Evolutionary conservation across 2,797 vertebrate species (phyloP).

Genomic region (Nannoperca australis): DNA sequence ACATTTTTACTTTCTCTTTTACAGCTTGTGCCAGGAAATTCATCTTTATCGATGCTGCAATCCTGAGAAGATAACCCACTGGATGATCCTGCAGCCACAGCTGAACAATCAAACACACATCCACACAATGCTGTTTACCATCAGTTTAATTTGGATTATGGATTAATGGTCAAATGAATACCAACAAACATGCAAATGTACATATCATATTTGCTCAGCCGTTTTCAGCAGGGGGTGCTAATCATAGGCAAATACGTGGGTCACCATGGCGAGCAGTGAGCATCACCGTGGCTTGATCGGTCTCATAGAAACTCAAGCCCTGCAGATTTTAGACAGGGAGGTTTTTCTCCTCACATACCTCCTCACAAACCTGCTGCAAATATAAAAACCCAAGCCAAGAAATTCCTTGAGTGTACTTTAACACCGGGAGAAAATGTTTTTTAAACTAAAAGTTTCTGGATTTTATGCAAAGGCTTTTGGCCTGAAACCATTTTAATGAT

Average conservation of each 20-base stretch:
- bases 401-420: constrained; percentile 57
- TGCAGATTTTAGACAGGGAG: constrained; percentile 34
- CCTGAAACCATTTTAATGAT: constrained; percentile 93
- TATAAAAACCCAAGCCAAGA: constrained; percentile 60
- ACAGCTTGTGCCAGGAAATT: not conserved
- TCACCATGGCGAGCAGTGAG: constrained; percentile 41
- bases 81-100: constrained; percentile 63
- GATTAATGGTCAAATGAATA: constrained; percentile 78
- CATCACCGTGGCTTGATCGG: constrained; percentile 52
- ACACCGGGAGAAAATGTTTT: constrained; percentile 43
- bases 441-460: constrained; percentile 67
- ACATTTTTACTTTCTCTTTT: constrained; percentile 1
- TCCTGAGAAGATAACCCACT: constrained; percentile 49
- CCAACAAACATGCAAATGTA: constrained; percentile 77
- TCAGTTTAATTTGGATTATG: constrained; percentile 76
- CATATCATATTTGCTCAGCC: constrained; percentile 83
- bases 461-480: constrained; percentile 87
- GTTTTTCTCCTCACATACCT: constrained; percentile 45
- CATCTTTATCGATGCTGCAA: constrained; percentile 33
- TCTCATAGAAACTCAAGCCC: constrained; percentile 27
- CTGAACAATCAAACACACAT: constrained; percentile 76
- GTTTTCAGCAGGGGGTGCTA: constrained; percentile 70
- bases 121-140: constrained; percentile 65
- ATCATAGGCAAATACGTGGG: constrained; percentile 76
- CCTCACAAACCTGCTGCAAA: constrained; percentile 59